phyloP scores from a whole-genome alignment of 2,888 invertebrate genomes.

The Platycheirus albimanus region DNA sequence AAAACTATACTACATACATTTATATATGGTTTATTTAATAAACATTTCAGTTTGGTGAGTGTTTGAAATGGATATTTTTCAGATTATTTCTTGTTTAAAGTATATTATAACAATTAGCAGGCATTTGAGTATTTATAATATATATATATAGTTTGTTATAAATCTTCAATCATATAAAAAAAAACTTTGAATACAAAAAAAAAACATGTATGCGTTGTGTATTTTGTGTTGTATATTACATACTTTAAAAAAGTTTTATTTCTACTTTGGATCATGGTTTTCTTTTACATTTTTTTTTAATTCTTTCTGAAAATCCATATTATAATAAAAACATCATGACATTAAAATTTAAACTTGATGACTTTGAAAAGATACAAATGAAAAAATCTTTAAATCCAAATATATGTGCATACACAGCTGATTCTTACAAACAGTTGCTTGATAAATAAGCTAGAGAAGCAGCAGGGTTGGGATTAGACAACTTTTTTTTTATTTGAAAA shows the following conservation, averaged over 20 bases:
- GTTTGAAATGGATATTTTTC: slow-evolving; percentile 71
- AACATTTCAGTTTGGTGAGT: slow-evolving; percentile 74
- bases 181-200: slow-evolving; percentile 75
- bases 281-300: not conserved
- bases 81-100: slow-evolving; percentile 69
- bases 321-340: not conserved
- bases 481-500: no score
- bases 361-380: no score
- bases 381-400: no score
- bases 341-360: not conserved
- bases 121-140: slow-evolving; percentile 75
- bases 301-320: slow-evolving; percentile 1
- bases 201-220: slow-evolving; percentile 47
- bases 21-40: slow-evolving; percentile 53
- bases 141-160: slow-evolving; percentile 74
- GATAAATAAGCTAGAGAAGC: no score
- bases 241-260: slow-evolving; percentile 7
- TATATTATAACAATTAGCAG: slow-evolving; percentile 75
- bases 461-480: no score
- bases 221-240: slow-evolving; percentile 42
- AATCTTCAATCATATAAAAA: slow-evolving; percentile 73
- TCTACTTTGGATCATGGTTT: not conserved
- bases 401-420: no score
- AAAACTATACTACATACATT: no score
- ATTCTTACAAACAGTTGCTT: no score